Base-by-base conservation (phyloP, 2,797 vertebrate species). In the Lemur catta region DNA sequence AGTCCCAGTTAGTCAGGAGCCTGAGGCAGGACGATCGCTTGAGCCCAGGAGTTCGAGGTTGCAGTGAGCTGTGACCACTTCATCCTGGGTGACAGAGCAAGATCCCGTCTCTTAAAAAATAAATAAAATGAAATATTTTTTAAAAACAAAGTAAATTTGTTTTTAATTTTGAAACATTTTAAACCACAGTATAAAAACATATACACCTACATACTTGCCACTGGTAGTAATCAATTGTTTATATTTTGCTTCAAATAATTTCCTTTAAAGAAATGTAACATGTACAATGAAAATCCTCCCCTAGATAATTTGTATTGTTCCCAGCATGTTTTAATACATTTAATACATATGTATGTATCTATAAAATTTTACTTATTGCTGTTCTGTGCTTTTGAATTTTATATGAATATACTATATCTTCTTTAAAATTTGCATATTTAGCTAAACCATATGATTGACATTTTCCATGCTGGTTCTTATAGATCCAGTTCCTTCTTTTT, bases 201-300 rank as follows among this genome's bases (percentile, higher is more conserved):
- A 88, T 38, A 69, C 72, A 71, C 43, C 74, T 91, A 24, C 2
- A 43, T 75, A 43, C 28, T 82, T 28, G 84, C 72, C 28, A 75
- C 24, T 38, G 48, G 22, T 50, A 78, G 50, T 69, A 57, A 63
- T 52, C 46, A 74, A 3, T 90, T 92, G 26, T 86, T 92, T 93
- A n/a, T 75, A 80, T 80, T 93, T 96, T 91, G 38, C 52, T 94
- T 92, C 52, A 88, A 71, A 55, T 95, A 92, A 67, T 74, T 92
- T 82, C 30, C 7, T 93, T 75, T 63, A 65, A 96, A 72, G 63
- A 95, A 43, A 92, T 87, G 12, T 43, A 43, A 67, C 24, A 57
- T 33, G 76, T 33, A 30, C 5, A 72, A 52, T 59, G 79, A 72
- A 96, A 91, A 63, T 84, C 33, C 33, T 95, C 20, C 26, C 46